Evolutionary conservation across 2,113 vertebrate species (phyloP).

Genomic region (Charadrius vociferus): DNA sequence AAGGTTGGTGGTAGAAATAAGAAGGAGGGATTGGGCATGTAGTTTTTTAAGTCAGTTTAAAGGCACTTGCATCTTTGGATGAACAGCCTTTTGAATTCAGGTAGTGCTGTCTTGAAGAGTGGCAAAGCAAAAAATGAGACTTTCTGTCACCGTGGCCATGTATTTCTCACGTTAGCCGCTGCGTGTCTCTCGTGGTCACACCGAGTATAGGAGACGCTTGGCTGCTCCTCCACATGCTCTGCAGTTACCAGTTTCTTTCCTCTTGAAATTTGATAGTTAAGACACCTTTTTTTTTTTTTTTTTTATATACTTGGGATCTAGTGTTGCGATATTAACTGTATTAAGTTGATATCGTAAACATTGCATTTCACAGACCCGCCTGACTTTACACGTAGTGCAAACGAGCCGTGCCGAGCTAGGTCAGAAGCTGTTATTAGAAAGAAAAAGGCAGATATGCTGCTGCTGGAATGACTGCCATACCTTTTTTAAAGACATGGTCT

Average conservation of each 20-base stretch:
- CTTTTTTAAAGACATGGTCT: neutral
- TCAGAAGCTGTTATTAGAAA: neutral
- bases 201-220: neutral
- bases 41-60: neutral
- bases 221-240: neutral
- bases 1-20: neutral
- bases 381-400: neutral
- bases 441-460: neutral
- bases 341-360: neutral
- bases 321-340: neutral
- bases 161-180: rapidly evolving
- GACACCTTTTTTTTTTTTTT: neutral
- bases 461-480: neutral
- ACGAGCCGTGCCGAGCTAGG: neutral
- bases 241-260: neutral
- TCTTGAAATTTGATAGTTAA: neutral
- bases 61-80: neutral
- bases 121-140: neutral
- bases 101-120: neutral
- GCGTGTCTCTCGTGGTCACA: neutral
- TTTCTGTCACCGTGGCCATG: rapidly evolving
- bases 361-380: neutral
- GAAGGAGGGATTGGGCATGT: no score
- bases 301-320: no score
- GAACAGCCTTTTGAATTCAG: neutral